Evolutionary conservation across 2,888 invertebrate genomes (phyloP), one percentile per base, ranked within the genome.

Genomic region (Apomyelois bistriatella): DNA sequence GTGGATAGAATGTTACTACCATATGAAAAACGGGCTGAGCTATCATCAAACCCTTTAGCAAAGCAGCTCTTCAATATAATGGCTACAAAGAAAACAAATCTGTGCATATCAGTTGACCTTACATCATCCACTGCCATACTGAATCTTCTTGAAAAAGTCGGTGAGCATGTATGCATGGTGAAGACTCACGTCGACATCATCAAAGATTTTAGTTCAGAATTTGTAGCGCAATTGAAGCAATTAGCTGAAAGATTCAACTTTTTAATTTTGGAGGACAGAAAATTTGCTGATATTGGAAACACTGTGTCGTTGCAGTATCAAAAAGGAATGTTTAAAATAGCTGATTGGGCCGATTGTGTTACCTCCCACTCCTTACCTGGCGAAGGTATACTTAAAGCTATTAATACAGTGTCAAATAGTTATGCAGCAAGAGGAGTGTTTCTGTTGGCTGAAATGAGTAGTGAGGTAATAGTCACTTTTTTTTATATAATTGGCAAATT

Each of bases 241-340:
- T 73, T 98, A 52, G 94, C 98, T 0, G 81, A 91, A 13, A 93
- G 93, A 67, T 94, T 95, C 66, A 94, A 97, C 61, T 99, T 99
- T 76, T 75, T 99, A 8, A 91, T 99, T 35, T 94, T 99, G 91
- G 99, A 99, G 85, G 99, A 99, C 76, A 93, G 99, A 65, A 99
- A 99, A 83, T 98, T 96, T 90, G 96, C 96, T 3, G 99, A 99
- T 85, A 99, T 99, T 74, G 99, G 99, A 0, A 95, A 97, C 76
- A 98, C 98, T 0, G 97, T 97, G 0, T 90, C 94, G 1, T 83
- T 95, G 58, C 99, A 99, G 74, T 96, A 95, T 74, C 87, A 90
- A 0, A 92, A 93, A 58, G 98, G 98, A 0, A 55, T 95, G 9
- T 95, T 94, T 67, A 92, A 93, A 70, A 94, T 98, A 55, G 92